Evolutionary conservation across 2,113 vertebrate genomes (phyloP).

Genomic region (Rallus limicola): DNA sequence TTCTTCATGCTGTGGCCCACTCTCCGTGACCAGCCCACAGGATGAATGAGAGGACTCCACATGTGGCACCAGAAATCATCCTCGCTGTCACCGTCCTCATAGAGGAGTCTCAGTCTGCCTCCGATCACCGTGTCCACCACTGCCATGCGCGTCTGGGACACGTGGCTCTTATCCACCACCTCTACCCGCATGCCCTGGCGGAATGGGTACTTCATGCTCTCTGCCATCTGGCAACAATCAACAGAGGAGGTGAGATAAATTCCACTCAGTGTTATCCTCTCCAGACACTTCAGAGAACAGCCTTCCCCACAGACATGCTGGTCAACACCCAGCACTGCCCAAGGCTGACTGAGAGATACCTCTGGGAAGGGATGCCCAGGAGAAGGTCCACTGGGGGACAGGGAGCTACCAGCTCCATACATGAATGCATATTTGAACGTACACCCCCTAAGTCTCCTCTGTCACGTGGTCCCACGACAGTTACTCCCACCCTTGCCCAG

Average conservation of each 20-base stretch:
- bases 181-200: constrained; percentile 89
- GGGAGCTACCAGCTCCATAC: neutral
- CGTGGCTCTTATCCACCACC: constrained; percentile 88
- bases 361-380: neutral
- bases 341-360: neutral
- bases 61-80: constrained; percentile 96
- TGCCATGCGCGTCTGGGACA: constrained; percentile 87
- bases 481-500: neutral
- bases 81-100: constrained; percentile 82
- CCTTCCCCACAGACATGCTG: neutral
- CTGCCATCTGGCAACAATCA: constrained; percentile 81
- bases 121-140: constrained; percentile 86
- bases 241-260: neutral
- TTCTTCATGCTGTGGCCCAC: constrained; percentile 88
- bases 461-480: neutral
- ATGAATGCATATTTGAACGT: neutral
- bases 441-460: neutral
- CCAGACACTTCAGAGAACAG: neutral
- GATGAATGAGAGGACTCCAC: constrained; percentile 92
- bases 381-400: neutral
- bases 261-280: neutral
- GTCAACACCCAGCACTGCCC: neutral
- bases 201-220: constrained; percentile 87
- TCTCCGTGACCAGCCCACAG: constrained; percentile 89
- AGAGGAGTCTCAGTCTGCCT: constrained; percentile 89